Base-by-base conservation (phyloP, 1,140 invertebrate genomes). In the Sesamia nonagrioides region DNA sequence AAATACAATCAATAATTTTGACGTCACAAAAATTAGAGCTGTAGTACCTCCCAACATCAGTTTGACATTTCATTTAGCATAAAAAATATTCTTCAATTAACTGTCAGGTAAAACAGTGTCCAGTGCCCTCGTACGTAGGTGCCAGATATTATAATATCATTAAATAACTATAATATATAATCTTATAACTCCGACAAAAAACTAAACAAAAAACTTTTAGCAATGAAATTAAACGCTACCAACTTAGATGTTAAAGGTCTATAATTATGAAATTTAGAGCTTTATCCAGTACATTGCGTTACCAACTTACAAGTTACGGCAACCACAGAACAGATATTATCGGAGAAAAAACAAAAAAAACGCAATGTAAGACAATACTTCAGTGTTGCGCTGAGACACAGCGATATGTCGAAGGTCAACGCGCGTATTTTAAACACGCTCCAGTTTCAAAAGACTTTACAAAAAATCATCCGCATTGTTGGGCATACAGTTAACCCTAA, bases 401-500 rank as follows among this genome's bases (percentile, higher is more conserved):
- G 13, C 58, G 66, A 45, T 76, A 82, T 75, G 86, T 86, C 88
- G 88, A 89, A 92, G 90, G 90, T 88, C 90, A 83, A 33, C 17
- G 15, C 37, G 78, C 78, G 78, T 79, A 82, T 82, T 73, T 56
- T 33, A 79, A 76, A 80, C 80, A 77, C 85, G 87, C 83, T 90
- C 88, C 89, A 88, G 80, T 87, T 91, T 86, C 82, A 66, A 78
- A 72, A 77, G 74, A 68, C 45, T 52, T 60, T 66, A 78, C 89
- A 90, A 84, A 89, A 92, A 89, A 77, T 84, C 81, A 69, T 84
- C 78, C 78, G 66, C 82, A 86, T 89, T 87, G 86, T 77, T 17
- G 86, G 89, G 84, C 88, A 91, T 86, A 89, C 89, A 87, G 84
- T 91, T 91, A 92, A 93, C 92, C 91, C 92, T 89, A 92, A 89